Percentiles rank a stretch among this genome's conserved stretches.
Conservation (phyloP, 2,888 invertebrate species). For the Drosophila phalerata region DNA sequence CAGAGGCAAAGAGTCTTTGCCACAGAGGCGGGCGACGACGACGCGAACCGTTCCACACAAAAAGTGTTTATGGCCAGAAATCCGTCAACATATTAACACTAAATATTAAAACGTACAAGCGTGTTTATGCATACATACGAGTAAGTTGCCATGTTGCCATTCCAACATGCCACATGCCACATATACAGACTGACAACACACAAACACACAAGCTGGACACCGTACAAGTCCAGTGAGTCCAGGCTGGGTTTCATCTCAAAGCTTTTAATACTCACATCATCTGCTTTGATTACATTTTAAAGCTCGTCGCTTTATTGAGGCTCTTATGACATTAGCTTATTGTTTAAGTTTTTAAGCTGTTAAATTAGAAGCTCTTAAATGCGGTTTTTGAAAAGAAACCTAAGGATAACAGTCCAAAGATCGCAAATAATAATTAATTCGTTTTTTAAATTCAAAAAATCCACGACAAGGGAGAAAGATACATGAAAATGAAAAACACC, state of each 20-base stretch:
- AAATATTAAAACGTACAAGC: constrained; percentile 82
- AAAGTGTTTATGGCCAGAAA: constrained; percentile 81
- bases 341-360: neutral
- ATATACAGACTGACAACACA: constrained; percentile 8
- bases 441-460: no score
- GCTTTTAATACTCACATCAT: constrained; percentile 21
- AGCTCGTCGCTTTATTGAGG: neutral
- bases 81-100: constrained; percentile 84
- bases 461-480: no score
- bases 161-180: constrained; percentile 8
- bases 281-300: constrained; percentile 18
- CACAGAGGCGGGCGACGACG: constrained; percentile 45
- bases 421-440: no score
- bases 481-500: no score
- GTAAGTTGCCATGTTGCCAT: neutral
- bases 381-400: neutral
- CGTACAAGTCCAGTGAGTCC: constrained; percentile 1
- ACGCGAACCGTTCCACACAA: constrained; percentile 73
- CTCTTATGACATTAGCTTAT: neutral
- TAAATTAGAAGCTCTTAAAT: neutral
- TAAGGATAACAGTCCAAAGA: no score
- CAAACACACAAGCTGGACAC: constrained; percentile 16
- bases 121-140: constrained; percentile 75
- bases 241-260: constrained; percentile 12
- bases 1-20: constrained; percentile 20